Percentiles rank a stretch among this genome's conserved stretches.
Conservation (phyloP, 2,888 invertebrate species). For the Phortica magna region DNA sequence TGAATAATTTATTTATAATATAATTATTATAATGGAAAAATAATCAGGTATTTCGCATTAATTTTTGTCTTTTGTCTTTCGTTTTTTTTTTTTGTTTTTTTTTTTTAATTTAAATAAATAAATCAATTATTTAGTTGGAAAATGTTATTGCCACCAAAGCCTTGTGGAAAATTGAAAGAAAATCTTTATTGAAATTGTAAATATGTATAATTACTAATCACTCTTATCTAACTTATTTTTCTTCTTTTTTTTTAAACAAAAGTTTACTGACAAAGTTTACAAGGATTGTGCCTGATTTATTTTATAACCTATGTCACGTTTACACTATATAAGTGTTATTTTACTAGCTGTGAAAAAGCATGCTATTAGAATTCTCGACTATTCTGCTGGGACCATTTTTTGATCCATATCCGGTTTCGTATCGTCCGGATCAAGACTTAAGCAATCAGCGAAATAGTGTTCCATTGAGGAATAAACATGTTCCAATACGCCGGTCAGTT, state of each 20-base stretch:
- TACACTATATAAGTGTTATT: conserved; percentile 3
- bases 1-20: too few species aligned
- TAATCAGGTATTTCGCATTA: too few species aligned
- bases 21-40: too few species aligned
- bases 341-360: not conserved
- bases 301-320: not conserved
- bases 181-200: conserved; percentile 17
- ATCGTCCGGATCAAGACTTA: conserved; percentile 90
- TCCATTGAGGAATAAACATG: conserved; percentile 96
- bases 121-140: too few species aligned
- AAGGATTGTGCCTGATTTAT: conserved; percentile 9
- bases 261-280: conserved; percentile 17
- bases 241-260: not conserved
- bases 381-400: conserved; percentile 75
- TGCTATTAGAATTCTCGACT: conserved; percentile 43
- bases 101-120: too few species aligned
- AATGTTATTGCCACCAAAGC: too few species aligned
- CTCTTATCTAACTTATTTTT: conserved; percentile 17
- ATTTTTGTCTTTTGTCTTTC: too few species aligned
- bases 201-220: conserved; percentile 21
- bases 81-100: too few species aligned
- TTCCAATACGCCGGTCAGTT: conserved; percentile 89
- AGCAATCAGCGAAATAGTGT: conserved; percentile 93
- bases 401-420: conserved; percentile 81
- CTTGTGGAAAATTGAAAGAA: conserved; percentile 8